phyloP scores from a whole-genome alignment of 1,140 invertebrate species.

The Sarcophaga peregrina region DNA sequence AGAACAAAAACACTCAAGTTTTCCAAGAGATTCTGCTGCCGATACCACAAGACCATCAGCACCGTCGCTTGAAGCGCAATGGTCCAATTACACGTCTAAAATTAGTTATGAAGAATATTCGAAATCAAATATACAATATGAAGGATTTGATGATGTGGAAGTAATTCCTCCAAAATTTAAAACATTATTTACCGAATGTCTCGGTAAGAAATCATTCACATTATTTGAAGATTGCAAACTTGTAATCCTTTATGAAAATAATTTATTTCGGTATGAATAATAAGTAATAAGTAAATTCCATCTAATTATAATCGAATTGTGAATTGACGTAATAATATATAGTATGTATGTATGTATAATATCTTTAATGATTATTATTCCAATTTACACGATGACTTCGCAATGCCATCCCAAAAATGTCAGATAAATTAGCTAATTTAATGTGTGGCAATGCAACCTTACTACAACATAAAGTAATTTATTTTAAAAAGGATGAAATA shows the following conservation, averaged over 20 bases:
- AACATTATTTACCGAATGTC: background rate
- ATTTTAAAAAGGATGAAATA: no score
- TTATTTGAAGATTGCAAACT: background rate
- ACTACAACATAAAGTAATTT: no score
- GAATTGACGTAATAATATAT: no score
- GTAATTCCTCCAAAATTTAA: background rate
- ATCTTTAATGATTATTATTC: no score
- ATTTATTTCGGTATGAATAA: background rate
- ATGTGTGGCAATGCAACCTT: no score
- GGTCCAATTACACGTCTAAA: background rate
- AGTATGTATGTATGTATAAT: no score
- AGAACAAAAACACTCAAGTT: background rate
- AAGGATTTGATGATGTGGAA: conserved; percentile 22
- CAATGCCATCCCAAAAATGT: no score
- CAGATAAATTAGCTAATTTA: no score
- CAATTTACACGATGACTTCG: no score
- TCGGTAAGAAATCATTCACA: background rate
- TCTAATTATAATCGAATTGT: no score
- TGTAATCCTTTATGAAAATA: no score
- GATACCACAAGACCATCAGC: background rate
- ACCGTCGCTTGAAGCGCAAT: background rate
- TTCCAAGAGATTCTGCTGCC: background rate
- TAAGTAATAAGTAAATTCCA: background rate
- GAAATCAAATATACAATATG: background rate
- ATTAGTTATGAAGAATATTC: background rate